phyloP scores from a whole-genome alignment of 2,797 vertebrate species.

The Betta splendens region DNA sequence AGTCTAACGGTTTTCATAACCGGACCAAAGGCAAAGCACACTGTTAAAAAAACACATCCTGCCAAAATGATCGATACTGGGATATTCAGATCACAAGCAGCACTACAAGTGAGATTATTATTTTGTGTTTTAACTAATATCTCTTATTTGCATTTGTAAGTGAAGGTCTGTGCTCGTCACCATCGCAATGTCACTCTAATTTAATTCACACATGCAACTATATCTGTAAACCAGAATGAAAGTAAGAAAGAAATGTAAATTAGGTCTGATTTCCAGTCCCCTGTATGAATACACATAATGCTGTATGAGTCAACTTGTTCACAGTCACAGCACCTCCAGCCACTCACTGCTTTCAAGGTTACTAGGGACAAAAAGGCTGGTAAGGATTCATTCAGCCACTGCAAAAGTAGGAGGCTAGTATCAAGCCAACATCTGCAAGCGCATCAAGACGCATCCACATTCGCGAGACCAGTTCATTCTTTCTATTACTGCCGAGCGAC shows the following conservation, averaged over 20 bases:
- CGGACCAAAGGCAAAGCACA: constrained; percentile 55
- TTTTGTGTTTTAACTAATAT: constrained; percentile 11
- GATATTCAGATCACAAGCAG: constrained; percentile 2
- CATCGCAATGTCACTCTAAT: neutral
- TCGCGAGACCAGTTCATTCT: constrained; percentile 26
- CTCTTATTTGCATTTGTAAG: neutral
- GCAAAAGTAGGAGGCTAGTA: constrained; percentile 44
- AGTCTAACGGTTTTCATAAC: constrained; percentile 69
- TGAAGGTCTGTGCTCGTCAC: neutral
- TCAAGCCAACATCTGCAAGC: constrained; percentile 64
- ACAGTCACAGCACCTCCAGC: constrained; percentile 53
- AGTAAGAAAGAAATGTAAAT: constrained; percentile 31
- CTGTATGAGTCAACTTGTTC: constrained; percentile 50
- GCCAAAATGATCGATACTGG: constrained; percentile 19
- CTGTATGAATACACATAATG: constrained; percentile 8
- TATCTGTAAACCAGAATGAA: constrained; percentile 17
- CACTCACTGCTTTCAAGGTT: constrained; percentile 63
- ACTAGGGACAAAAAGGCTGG: constrained; percentile 42
- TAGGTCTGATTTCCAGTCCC: constrained; percentile 26
- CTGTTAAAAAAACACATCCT: constrained; percentile 1
- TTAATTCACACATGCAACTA: constrained; percentile 1
- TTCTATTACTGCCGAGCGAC: constrained; percentile 44
- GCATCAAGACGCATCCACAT: constrained; percentile 49
- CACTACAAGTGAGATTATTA: neutral
- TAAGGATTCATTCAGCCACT: constrained; percentile 34